phyloP scores from a whole-genome alignment of 1,140 invertebrate species.

The Chelonus insularis region DNA sequence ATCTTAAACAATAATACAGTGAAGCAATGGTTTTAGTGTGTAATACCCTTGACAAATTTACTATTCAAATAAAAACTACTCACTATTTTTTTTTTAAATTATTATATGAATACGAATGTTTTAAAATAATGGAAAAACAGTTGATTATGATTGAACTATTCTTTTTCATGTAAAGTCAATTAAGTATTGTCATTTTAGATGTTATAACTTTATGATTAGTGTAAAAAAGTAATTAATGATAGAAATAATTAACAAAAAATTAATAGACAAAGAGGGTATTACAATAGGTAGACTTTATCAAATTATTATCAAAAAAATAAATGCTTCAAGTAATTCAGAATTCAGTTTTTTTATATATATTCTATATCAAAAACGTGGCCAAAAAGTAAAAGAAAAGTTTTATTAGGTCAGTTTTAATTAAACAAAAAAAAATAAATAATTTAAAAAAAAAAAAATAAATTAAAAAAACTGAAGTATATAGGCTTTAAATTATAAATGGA shows the following conservation, averaged over 20 bases:
- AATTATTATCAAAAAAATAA: conserved; percentile 33
- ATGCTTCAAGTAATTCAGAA: conserved; percentile 16
- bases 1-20: no score
- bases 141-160: no score
- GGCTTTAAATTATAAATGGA: conserved; percentile 45
- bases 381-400: conserved; percentile 51
- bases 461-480: conserved; percentile 45
- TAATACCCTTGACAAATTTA: no score
- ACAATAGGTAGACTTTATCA: conserved; percentile 32
- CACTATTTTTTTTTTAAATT: no score
- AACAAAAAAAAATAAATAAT: no score
- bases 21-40: no score
- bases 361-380: conserved; percentile 44
- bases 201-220: no score
- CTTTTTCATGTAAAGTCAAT: no score
- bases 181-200: no score
- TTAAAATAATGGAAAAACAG: no score
- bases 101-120: no score
- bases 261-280: conserved; percentile 35
- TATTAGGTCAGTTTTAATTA: conserved; percentile 53
- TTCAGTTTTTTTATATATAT: conserved; percentile 34
- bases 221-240: background rate
- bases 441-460: conserved; percentile 45
- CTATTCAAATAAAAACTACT: no score
- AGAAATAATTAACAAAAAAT: conserved; percentile 1